Percentiles rank a stretch among this genome's conserved stretches.
These are phyloP conservation scores for Morone saxatilis DNA, from an alignment of 2,113 vertebrate genomes.

Conservation along the genomic window DNA sequence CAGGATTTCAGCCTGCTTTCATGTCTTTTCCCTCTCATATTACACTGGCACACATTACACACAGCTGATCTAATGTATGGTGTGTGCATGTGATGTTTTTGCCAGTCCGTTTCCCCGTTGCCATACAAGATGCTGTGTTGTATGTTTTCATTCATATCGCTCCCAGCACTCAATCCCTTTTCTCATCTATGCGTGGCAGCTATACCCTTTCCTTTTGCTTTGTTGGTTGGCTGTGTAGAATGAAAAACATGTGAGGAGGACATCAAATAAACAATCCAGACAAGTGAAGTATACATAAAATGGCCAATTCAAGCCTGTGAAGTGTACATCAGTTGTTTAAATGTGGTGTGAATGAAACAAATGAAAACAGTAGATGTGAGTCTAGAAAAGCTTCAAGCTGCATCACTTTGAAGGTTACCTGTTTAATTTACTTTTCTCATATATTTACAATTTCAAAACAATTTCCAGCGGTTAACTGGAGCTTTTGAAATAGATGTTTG, in stretches of 20 bases:
- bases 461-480: background rate
- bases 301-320: constrained; percentile 52
- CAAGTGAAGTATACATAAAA: constrained; percentile 71
- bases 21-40: constrained; percentile 20
- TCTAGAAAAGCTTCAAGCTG: constrained; percentile 18
- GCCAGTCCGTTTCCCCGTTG: constrained; percentile 42
- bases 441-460: background rate
- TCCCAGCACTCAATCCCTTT: constrained; percentile 30
- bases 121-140: constrained; percentile 39
- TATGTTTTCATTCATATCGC: constrained; percentile 43
- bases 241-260: constrained; percentile 51
- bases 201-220: constrained; percentile 49
- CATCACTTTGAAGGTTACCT: constrained; percentile 52
- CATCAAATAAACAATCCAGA: constrained; percentile 56
- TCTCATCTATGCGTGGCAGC: constrained; percentile 42
- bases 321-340: constrained; percentile 60
- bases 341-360: constrained; percentile 48
- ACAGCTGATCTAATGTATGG: constrained; percentile 47
- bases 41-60: constrained; percentile 22
- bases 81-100: constrained; percentile 30
- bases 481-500: background rate
- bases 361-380: constrained; percentile 17
- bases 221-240: constrained; percentile 31
- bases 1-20: background rate
- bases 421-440: constrained; percentile 16